Percentiles rank a stretch among this genome's conserved stretches.
Conservation (phyloP, 2,888 invertebrate genomes). For the Amitus sp. region DNA sequence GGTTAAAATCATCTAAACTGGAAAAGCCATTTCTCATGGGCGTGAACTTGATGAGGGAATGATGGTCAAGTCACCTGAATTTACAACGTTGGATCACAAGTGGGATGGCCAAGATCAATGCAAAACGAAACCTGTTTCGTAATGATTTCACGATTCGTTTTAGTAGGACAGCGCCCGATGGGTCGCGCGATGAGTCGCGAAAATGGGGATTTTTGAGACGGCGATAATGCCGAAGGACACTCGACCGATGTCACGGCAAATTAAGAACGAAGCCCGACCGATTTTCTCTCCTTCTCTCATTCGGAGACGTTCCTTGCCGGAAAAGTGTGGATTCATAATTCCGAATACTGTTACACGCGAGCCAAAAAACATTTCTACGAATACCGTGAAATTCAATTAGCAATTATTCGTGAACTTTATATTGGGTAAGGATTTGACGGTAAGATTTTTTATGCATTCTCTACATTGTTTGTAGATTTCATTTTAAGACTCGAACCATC, state of each 20-base stretch:
- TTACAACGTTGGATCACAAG: conserved; percentile 26
- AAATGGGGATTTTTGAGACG: conserved; percentile 33
- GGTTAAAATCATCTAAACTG: too few relatives aligned
- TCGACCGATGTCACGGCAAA: conserved; percentile 37
- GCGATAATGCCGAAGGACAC: conserved; percentile 14
- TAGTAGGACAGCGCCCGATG: conserved; percentile 33
- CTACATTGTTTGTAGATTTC: too few relatives aligned
- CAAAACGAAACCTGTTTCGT: conserved; percentile 46
- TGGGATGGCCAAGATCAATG: conserved; percentile 29
- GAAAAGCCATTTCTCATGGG: neutral
- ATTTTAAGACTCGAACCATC: too few relatives aligned
- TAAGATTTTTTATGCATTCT: too few relatives aligned
- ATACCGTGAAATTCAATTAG: too few relatives aligned
- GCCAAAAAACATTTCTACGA: too few relatives aligned
- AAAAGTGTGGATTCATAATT: too few relatives aligned
- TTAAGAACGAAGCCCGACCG: conserved; percentile 31
- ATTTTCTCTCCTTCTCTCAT: conserved; percentile 32
- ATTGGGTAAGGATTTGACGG: too few relatives aligned
- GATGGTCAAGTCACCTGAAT: conserved; percentile 6
- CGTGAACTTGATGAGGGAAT: neutral
- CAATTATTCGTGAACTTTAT: too few relatives aligned
- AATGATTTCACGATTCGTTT: conserved; percentile 40
- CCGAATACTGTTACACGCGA: too few relatives aligned
- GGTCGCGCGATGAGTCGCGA: neutral
- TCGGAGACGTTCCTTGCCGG: neutral